Base-by-base conservation (phyloP, 2,113 vertebrate species). In the Aplodontia rufa region DNA sequence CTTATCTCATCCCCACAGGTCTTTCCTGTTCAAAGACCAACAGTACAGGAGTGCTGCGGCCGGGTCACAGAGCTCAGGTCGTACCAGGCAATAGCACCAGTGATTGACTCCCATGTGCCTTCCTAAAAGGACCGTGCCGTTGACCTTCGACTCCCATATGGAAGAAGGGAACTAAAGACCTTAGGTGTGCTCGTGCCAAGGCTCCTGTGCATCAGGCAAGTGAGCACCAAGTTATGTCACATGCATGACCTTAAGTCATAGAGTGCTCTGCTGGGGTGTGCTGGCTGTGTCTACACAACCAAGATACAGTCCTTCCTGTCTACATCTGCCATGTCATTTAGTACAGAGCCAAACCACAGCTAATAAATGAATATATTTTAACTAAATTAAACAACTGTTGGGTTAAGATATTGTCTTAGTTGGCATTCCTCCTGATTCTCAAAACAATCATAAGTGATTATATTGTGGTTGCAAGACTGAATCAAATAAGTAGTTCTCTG, bases 41-140 rank as follows among this genome's bases (percentile, higher is more conserved):
- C 20, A 68, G 62, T 49, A 35, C 0, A 4, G 24, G 5, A 4
- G 66, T 19, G 4, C 17, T 60, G 19, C 47, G 60, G 60, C 47
- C 60, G 30, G 71, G 12, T 7, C 12, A 11, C 30, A 19, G 20
- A 71, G 19, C 10, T 11, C 5, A 0, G 32, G 3, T 9, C 26
- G 0, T 0, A 9, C 11, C 17, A 2, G 16, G 24, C 10, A 24
- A 28, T 3, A 11, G 51, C 19, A 49, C 72, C 7, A 2, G 2
- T 37, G 14, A 45, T 32, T 58, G 35, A 17, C 6, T 22, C 6
- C 45, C 37, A 71, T 32, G 17, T 10, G 30, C 2, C 28, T 42
- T 8, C 7, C 72, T 45, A 14, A 6, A 72, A 49, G 47, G 51
- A 55, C 35, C 8, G 0, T 4, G 19, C 13, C 35, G 24, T 2